Percentiles rank a stretch among this genome's conserved stretches.
phyloP scores from a whole-genome alignment of 2,113 vertebrate species.

The Oryzias woworae region DNA sequence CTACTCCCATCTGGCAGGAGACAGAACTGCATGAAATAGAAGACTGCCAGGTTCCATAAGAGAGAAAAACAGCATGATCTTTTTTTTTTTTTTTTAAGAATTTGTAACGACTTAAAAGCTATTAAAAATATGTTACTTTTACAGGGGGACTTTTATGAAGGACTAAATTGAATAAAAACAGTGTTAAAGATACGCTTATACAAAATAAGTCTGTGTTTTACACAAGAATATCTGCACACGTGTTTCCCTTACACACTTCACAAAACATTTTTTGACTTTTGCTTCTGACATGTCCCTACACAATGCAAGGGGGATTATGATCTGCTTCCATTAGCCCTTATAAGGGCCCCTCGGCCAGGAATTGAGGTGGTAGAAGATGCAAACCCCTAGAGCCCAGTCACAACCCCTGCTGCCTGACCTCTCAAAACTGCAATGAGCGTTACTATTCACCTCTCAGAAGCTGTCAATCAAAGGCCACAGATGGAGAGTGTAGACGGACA shows the following conservation, averaged over 20 bases:
- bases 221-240: constrained; percentile 20
- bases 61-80: no score
- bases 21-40: no score
- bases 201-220: constrained; percentile 11
- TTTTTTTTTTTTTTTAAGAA: no score
- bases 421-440: constrained; percentile 60
- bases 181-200: neutral
- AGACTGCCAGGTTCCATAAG: no score
- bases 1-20: no score
- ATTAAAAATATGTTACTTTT: no score
- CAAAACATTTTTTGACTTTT: constrained; percentile 58
- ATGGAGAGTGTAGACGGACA: constrained; percentile 61
- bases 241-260: constrained; percentile 15
- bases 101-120: no score
- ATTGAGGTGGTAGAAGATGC: constrained; percentile 23
- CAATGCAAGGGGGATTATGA: constrained; percentile 33
- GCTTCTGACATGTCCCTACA: constrained; percentile 34
- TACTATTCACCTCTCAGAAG: constrained; percentile 49
- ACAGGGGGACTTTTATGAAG: no score
- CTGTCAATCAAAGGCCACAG: constrained; percentile 76
- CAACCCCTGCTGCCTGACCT: constrained; percentile 53
- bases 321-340: constrained; percentile 30
- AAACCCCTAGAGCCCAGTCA: constrained; percentile 20
- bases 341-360: constrained; percentile 20
- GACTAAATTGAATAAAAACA: no score